phyloP scores from a whole-genome alignment of 2,113 vertebrate species.

The Sapajus apella region DNA sequence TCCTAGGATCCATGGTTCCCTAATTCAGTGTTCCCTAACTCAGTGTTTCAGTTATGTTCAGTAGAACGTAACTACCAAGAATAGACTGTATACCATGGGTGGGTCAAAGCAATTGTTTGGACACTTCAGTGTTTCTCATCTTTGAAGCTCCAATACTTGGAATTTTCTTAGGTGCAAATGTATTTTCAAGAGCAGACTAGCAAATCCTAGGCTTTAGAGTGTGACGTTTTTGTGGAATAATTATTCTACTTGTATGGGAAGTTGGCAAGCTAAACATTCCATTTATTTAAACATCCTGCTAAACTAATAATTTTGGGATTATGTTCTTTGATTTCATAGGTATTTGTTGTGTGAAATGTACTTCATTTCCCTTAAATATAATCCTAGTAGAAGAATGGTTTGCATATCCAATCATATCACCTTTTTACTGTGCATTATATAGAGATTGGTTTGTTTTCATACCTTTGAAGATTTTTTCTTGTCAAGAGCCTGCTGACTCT shows the following conservation, averaged over 20 bases:
- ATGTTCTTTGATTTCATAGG: constrained; percentile 34
- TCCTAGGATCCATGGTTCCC: background rate
- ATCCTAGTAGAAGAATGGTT: constrained; percentile 14
- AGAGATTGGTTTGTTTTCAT: constrained; percentile 23
- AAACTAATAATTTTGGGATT: constrained; percentile 52
- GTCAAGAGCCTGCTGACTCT: background rate
- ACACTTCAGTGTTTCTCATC: background rate
- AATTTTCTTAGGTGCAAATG: background rate
- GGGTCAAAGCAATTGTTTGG: background rate
- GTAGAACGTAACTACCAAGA: background rate
- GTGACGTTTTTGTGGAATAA: background rate
- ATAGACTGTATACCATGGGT: background rate
- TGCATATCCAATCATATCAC: background rate
- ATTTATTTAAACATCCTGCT: constrained; percentile 38
- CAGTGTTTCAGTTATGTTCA: background rate
- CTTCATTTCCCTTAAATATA: constrained; percentile 28
- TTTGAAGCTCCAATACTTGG: background rate
- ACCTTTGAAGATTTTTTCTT: background rate
- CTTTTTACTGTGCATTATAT: constrained; percentile 36
- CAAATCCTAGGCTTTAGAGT: background rate
- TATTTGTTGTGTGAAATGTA: background rate
- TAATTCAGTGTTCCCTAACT: background rate
- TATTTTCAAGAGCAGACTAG: background rate
- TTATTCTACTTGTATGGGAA: background rate
- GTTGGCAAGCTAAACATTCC: background rate